Conservation (phyloP, 1,140 invertebrate species). For the Bombus impatiens region DNA sequence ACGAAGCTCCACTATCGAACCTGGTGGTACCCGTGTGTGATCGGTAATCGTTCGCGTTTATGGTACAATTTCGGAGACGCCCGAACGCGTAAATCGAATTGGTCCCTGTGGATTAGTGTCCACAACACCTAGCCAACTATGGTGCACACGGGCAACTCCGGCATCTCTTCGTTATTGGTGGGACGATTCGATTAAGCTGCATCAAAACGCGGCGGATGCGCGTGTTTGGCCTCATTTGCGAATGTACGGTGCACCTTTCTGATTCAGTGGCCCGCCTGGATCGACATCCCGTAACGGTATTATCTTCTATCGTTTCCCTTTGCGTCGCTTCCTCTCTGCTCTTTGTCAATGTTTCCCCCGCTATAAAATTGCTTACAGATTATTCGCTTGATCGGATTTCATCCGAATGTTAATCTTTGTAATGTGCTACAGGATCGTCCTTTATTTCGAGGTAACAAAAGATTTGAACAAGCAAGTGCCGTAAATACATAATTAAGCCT, state of each 20-base stretch:
- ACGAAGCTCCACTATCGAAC: too few relatives aligned
- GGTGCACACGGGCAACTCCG: neutral
- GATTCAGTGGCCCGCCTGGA: constrained; percentile 38
- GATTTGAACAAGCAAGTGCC: too few relatives aligned
- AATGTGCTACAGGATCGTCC: too few relatives aligned
- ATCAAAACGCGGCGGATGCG: constrained; percentile 38
- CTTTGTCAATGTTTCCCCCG: neutral
- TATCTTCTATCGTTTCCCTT: constrained; percentile 24
- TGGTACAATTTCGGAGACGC: constrained; percentile 28
- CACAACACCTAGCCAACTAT: constrained; percentile 7
- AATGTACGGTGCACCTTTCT: constrained; percentile 18
- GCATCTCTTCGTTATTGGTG: constrained; percentile 22
- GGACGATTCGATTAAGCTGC: constrained; percentile 39
- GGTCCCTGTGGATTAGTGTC: neutral
- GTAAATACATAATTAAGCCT: too few relatives aligned
- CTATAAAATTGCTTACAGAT: neutral
- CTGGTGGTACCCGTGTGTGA: neutral
- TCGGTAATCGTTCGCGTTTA: constrained; percentile 21
- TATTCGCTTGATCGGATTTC: neutral
- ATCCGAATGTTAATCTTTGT: neutral
- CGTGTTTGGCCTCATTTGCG: constrained; percentile 55
- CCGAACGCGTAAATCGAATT: neutral
- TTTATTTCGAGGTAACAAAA: too few relatives aligned
- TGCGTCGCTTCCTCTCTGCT: neutral
- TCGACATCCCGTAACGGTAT: constrained; percentile 50